Percentiles rank a stretch among this genome's conserved stretches.
Evolutionary conservation across 2,888 invertebrate genomes (phyloP).

Genomic region (Pantelozetes paolii): DNA sequence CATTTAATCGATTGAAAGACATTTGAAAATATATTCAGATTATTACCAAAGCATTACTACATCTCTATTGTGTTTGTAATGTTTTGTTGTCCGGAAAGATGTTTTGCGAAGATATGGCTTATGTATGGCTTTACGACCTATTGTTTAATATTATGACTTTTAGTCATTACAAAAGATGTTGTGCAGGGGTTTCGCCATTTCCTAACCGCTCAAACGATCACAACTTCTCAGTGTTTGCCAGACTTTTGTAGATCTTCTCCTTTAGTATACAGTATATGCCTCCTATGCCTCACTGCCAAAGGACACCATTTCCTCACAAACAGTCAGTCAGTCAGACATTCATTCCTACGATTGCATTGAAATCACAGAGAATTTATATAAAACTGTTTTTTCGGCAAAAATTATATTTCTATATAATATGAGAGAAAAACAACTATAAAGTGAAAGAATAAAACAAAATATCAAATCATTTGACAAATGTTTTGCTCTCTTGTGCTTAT

Average conservation of each 20-base stretch:
- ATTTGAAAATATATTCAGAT: not conserved
- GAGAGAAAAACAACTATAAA: not conserved
- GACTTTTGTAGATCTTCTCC: not conserved
- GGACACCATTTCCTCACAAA: constrained; percentile 1
- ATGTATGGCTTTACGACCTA: not conserved
- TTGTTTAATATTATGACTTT: constrained; percentile 11
- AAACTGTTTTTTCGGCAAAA: not conserved
- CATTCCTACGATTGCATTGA: not conserved
- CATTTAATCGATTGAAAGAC: too few relatives aligned
- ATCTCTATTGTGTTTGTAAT: not conserved
- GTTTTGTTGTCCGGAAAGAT: constrained; percentile 16
- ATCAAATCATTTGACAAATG: not conserved
- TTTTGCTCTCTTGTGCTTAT: not conserved
- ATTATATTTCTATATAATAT: not conserved
- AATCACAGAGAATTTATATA: not conserved
- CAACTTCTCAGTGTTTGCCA: not conserved
- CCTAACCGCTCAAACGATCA: constrained; percentile 21
- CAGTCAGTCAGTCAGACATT: not conserved
- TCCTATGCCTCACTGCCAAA: not conserved
- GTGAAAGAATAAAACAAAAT: not conserved
- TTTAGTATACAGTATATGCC: not conserved
- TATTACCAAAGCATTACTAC: not conserved
- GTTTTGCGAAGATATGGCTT: not conserved
- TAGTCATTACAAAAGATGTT: constrained; percentile 3
- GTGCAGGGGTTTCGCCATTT: constrained; percentile 10